Evolutionary conservation across 2,113 vertebrate species (phyloP).

Genomic region (Indicator indicator): DNA sequence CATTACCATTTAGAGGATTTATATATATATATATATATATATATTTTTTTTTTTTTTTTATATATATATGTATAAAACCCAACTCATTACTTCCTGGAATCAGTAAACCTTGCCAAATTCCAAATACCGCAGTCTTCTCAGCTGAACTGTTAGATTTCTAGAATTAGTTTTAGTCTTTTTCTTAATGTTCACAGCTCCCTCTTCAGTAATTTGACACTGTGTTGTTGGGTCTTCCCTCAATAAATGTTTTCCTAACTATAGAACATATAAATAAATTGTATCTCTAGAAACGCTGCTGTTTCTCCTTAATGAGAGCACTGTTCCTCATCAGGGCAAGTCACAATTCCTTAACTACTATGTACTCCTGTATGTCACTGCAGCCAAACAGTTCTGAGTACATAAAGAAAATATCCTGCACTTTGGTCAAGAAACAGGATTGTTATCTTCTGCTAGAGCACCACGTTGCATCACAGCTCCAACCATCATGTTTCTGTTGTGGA

Average conservation of each 20-base stretch:
- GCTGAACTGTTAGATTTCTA: not conserved
- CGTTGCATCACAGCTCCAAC: not conserved
- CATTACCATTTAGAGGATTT: not conserved
- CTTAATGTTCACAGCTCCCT: not conserved
- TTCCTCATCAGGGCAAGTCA: not conserved
- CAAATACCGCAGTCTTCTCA: not conserved
- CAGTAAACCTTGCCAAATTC: not conserved
- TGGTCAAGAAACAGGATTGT: not conserved
- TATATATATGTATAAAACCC: not conserved
- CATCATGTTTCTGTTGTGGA: not conserved
- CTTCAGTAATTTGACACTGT: not conserved
- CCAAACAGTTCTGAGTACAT: not conserved
- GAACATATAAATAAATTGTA: not conserved
- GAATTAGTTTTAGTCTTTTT: not conserved
- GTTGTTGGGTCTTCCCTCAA: not conserved
- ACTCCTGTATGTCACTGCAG: not conserved
- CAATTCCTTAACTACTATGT: not conserved
- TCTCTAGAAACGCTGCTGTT: not conserved
- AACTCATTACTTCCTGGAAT: not conserved
- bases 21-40: not conserved
- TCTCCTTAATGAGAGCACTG: not conserved
- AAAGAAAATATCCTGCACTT: not conserved
- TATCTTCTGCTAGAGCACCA: not conserved
- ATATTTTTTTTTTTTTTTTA: too few species aligned
- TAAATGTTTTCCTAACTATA: not conserved